Evolutionary conservation across 1,140 invertebrate genomes (phyloP).

Genomic region (Hyles vespertilio): DNA sequence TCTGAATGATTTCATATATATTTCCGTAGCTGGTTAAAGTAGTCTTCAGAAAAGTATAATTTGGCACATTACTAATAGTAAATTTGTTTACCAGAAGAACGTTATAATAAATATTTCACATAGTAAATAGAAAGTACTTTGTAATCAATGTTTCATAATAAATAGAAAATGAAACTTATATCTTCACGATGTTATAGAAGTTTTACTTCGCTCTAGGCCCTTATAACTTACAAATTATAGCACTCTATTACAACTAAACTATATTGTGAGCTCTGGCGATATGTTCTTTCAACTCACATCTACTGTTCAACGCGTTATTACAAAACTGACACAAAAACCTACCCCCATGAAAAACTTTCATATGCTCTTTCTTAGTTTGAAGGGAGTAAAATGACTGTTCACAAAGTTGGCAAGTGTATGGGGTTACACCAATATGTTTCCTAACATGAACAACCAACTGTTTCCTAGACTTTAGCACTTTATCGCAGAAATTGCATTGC

Average conservation of each 20-base stretch:
- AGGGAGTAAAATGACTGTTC: constrained; percentile 47
- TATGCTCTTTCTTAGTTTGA: constrained; percentile 41
- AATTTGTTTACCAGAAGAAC: too few species aligned
- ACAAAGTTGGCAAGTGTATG: constrained; percentile 49
- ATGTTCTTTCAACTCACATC: constrained; percentile 47
- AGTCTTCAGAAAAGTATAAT: too few species aligned
- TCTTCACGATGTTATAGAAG: too few species aligned
- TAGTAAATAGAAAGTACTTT: too few species aligned
- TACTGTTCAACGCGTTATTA: constrained; percentile 41
- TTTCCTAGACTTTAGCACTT: constrained; percentile 46
- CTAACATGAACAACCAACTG: constrained; percentile 56
- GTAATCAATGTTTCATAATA: too few species aligned
- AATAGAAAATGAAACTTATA: too few species aligned
- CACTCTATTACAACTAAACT: constrained; percentile 31
- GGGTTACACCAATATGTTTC: constrained; percentile 56
- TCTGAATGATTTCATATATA: too few species aligned
- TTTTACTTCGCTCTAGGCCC: too few species aligned
- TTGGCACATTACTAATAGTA: too few species aligned
- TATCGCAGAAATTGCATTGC: constrained; percentile 50
- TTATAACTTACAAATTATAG: too few species aligned
- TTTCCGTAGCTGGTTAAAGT: too few species aligned
- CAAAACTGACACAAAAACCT: constrained; percentile 53
- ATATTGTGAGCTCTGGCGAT: constrained; percentile 48
- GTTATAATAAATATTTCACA: too few species aligned
- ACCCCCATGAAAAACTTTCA: constrained; percentile 54